Evolutionary conservation across 2,113 vertebrate genomes (phyloP).

Genomic region (Carollia perspicillata): DNA sequence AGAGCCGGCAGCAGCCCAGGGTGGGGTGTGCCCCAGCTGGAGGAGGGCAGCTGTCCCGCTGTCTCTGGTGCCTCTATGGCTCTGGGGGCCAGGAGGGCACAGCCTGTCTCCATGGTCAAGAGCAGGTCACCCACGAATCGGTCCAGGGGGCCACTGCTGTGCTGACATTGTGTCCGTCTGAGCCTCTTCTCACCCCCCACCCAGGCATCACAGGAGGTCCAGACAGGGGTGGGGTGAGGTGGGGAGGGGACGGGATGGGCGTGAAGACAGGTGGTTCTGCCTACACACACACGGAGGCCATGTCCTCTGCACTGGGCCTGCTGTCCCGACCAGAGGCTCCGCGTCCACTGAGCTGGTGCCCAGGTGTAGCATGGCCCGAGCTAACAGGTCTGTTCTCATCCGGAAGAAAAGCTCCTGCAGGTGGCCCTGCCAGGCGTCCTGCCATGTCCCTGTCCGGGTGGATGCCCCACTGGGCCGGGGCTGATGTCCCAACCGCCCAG

Average conservation of each 20-base stretch:
- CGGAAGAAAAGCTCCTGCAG: neutral
- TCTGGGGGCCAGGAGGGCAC: too few species aligned
- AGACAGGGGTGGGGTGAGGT: too few species aligned
- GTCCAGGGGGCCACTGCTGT: rapidly evolving
- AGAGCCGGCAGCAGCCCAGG: neutral
- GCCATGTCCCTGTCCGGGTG: rapidly evolving
- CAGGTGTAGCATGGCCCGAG: neutral
- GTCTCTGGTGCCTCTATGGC: neutral
- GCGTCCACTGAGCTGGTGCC: neutral
- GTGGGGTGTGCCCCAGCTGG: neutral
- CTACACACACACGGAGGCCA: neutral
- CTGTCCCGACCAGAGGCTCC: neutral
- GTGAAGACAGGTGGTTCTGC: rapidly evolving
- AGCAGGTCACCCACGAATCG: rapidly evolving
- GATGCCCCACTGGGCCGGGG: neutral
- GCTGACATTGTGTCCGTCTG: rapidly evolving
- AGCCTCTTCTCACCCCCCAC: too few species aligned
- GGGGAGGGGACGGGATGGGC: rapidly evolving
- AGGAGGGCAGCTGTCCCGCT: neutral
- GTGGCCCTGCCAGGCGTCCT: too few species aligned
- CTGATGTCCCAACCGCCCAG: rapidly evolving
- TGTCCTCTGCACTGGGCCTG: neutral
- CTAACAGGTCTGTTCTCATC: rapidly evolving
- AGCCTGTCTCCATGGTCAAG: rapidly evolving
- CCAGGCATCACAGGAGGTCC: neutral